Base-by-base conservation (phyloP, 2,113 vertebrate species). In the Osmerus eperlanus region DNA sequence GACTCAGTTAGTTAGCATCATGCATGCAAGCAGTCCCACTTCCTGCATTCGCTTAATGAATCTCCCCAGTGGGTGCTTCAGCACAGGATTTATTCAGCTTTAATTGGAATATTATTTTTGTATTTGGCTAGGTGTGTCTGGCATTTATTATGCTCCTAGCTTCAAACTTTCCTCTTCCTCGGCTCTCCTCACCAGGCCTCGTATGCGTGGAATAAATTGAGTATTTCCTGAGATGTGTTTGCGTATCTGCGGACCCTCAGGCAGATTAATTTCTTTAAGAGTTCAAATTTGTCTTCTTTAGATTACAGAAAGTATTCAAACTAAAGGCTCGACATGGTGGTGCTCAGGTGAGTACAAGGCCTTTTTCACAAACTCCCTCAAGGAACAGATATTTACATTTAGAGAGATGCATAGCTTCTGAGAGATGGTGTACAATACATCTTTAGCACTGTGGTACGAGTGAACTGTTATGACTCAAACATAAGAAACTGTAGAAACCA, bases 21-120 rank as follows among this genome's bases (percentile, higher is more conserved):
- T 32, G 70, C 67, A 68, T 72, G 70, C 61, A 76, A 65, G 25
- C 32, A 23, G 67, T 74, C 82, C 59, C 65, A 74, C 78, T 81
- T 79, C 76, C 76, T 84, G 75, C 64, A 74, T 61, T 87, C 73
- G 68, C 77, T 76, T 23, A 74, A 78, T 68, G 56, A 87, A 87
- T 86, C 76, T 73, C 84, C 75, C 79, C 29, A 25, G 79, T 83
- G 83, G 52, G 60, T 23, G 52, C 74, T 82, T 63, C 67, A 47
- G 56, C 18, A 21, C 11, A 51, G 72, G 74, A 89, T 88, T 87
- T 86, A 86, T 89, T 88, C 83, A 79, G 70, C 77, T 89, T 87
- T 87, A 91, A 89, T 89, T 86, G 79, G 36, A 68, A 68, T 68
- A 72, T 75, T 80, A 73, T 72, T 76, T 80, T 65, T 61, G 73